phyloP scores from a whole-genome alignment of 1,140 invertebrate species.

The Monochamus saltuarius region DNA sequence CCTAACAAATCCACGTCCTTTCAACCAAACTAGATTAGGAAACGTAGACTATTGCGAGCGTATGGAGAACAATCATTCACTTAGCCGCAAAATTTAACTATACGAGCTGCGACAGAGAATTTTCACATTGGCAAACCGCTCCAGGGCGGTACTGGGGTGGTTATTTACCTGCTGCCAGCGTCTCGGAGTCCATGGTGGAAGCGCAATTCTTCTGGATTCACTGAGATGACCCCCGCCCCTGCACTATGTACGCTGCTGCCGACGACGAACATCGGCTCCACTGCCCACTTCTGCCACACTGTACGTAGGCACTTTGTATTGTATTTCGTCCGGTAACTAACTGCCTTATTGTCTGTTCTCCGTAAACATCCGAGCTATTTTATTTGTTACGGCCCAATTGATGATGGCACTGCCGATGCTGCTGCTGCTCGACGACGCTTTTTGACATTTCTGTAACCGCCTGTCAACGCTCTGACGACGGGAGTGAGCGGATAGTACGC shows the following conservation, averaged over 20 bases:
- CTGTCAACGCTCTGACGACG: no score
- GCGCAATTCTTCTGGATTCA: constrained; percentile 30
- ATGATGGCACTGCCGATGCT: not conserved
- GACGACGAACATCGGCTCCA: constrained; percentile 37
- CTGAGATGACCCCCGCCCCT: constrained; percentile 38
- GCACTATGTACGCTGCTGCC: constrained; percentile 24
- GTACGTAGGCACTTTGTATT: constrained; percentile 30
- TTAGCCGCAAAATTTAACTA: constrained; percentile 37
- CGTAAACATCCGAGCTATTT: constrained; percentile 37
- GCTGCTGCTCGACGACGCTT: not conserved
- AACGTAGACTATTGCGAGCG: constrained; percentile 26
- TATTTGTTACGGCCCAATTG: constrained; percentile 13
- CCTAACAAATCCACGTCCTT: no score
- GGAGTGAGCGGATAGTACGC: no score
- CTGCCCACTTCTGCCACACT: constrained; percentile 27
- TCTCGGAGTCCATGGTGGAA: constrained; percentile 48
- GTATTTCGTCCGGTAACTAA: constrained; percentile 28
- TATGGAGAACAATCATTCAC: constrained; percentile 39
- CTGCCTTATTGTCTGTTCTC: constrained; percentile 36
- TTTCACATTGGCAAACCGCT: constrained; percentile 4
- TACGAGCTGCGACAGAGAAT: not conserved
- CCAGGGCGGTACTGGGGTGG: not conserved
- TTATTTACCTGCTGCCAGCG: constrained; percentile 47
- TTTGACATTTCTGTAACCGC: constrained; percentile 11
- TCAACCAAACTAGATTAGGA: no score